Base-by-base conservation (phyloP, 2,797 vertebrate genomes). In the Oryzias dopingdopingensis region DNA sequence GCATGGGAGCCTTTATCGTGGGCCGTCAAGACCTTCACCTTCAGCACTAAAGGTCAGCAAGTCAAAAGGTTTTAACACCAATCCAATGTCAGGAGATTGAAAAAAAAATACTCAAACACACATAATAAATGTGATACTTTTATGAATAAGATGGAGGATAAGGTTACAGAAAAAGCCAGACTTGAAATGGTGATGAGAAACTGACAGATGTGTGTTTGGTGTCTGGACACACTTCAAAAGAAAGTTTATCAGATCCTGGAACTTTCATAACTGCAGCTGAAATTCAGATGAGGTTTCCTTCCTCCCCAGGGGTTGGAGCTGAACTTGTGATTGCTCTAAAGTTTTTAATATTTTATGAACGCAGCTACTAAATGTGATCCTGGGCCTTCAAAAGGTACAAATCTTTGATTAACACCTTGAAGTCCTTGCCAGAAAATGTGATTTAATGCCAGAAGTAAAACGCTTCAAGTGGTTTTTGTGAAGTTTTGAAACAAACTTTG, bases 1-100 rank as follows among this genome's bases (percentile, higher is more conserved):
- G 96, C 97, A 41, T 98, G 96, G 62, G 96, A 95, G 29, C 97
- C 96, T 84, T 95, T 98, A 79, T 99, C 96, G 14, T 99, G 96
- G 65, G 97, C 96, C n/a, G 95, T 95, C 77, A 98, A 89, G 76
- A 99, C 95, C 85, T 93, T 96, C 15, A 94, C 91, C 87, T 97
- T 99, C 73, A 99, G 83, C 57, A 97, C 96, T 98, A 75, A 22
- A 58, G 37, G 54, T 49, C 42, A 42, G 42, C 26, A 1, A 49
- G 22, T 62, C 32, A 48, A 29, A 46, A 41, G 6, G 42, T 17
- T 29, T 46, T 4, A 23, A 32, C 14, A 22, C 10, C 32, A 54
- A 47, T 15, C 53, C n/a, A 26, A 26, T 6, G 1, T 26, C 24
- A 32, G 10, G 29, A 32, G 29, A 32, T 12, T 3, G 2, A 3